phyloP scores from a whole-genome alignment of 2,888 invertebrate genomes.

The Cepaea hortensis region DNA sequence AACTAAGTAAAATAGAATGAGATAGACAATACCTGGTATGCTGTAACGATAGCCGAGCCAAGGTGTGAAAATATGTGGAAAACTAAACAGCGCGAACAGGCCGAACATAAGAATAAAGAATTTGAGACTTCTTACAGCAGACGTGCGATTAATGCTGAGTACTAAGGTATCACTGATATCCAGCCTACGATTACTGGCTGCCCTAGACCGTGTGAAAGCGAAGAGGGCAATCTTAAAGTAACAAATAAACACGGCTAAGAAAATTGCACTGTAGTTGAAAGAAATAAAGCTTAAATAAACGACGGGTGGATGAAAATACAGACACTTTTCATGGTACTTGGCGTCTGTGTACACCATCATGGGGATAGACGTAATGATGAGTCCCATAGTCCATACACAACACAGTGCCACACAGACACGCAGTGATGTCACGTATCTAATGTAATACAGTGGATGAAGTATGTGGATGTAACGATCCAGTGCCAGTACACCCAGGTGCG shows the following conservation, averaged over 20 bases:
- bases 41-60: too few relatives aligned
- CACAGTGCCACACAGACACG: not conserved
- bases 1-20: not conserved
- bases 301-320: not conserved
- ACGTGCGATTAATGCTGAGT: not conserved
- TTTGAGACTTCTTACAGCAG: not conserved
- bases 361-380: not conserved
- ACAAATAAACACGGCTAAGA: not conserved
- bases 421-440: not conserved
- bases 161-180: too few relatives aligned
- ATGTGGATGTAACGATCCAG: conserved; percentile 14
- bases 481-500: not conserved
- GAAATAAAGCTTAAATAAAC: not conserved
- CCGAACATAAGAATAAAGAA: not conserved
- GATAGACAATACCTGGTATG: not conserved
- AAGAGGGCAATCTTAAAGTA: too few relatives aligned
- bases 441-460: not conserved
- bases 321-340: not conserved
- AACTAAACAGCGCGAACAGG: not conserved
- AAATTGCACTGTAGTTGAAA: not conserved
- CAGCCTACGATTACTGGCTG: too few relatives aligned
- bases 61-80: not conserved
- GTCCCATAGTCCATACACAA: not conserved
- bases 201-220: too few relatives aligned
- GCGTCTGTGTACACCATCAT: not conserved